A percentile compares a stretch with the other conserved stretches of the same genome.
Evolutionary conservation across 1,140 invertebrate genomes (phyloP).

Genomic region (Caerostris extrusa): DNA sequence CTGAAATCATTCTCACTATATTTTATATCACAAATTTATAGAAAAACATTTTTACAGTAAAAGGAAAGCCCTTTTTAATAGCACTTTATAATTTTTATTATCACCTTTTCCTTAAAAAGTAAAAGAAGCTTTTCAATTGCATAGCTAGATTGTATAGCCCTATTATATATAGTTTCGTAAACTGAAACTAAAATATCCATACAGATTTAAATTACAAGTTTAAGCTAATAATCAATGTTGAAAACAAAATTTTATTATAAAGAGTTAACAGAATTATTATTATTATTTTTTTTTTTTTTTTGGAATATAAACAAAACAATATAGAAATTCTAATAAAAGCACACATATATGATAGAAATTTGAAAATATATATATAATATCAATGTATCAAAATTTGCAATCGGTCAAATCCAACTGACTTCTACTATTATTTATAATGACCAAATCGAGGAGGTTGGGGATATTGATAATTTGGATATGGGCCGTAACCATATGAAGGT

Average conservation of each 20-base stretch:
- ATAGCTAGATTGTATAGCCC: no score
- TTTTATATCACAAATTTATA: neutral
- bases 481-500: neutral
- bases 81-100: neutral
- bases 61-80: neutral
- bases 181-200: no score
- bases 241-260: neutral
- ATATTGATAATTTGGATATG: constrained; percentile 38
- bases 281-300: no score
- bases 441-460: neutral
- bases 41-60: neutral
- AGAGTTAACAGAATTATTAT: neutral
- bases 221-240: neutral
- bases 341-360: neutral
- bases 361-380: neutral
- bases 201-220: no score
- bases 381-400: neutral
- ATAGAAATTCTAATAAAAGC: neutral
- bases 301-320: neutral
- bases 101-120: neutral
- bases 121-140: no score
- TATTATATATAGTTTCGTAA: no score
- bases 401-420: neutral
- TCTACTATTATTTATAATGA: neutral
- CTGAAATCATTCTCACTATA: neutral